Percentiles rank a stretch among this genome's conserved stretches.
Evolutionary conservation across 2,888 invertebrate species (phyloP).

Genomic region (Phaedon cochleariae): DNA sequence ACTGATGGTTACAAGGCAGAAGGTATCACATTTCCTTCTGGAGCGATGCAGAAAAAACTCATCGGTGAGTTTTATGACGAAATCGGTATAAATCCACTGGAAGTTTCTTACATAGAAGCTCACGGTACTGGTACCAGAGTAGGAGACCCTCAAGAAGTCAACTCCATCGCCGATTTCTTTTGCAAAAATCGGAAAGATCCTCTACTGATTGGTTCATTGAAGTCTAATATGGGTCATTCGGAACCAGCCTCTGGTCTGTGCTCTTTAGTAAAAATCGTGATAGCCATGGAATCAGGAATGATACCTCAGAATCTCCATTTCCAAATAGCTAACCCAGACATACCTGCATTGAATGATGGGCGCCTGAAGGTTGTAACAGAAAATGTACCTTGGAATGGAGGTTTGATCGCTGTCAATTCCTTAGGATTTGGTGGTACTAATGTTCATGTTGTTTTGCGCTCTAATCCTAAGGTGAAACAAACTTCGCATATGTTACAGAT

Average conservation of each 20-base stretch:
- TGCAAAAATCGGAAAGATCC: slow-evolving; percentile 71
- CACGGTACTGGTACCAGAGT: slow-evolving; percentile 98
- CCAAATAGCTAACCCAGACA: slow-evolving; percentile 36
- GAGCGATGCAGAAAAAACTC: slow-evolving; percentile 79
- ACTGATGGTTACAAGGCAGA: slow-evolving; percentile 58
- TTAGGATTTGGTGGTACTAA: slow-evolving; percentile 73
- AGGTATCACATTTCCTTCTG: slow-evolving; percentile 64
- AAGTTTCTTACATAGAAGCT: slow-evolving; percentile 93
- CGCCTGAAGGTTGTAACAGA: slow-evolving; percentile 61
- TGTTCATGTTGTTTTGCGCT: slow-evolving; percentile 63
- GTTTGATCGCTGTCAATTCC: slow-evolving; percentile 68
- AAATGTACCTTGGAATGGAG: slow-evolving; percentile 64
- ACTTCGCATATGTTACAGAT: slow-evolving; percentile 41
- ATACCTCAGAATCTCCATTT: slow-evolving; percentile 79
- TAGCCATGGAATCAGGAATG: slow-evolving; percentile 74
- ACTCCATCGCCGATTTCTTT: slow-evolving; percentile 91
- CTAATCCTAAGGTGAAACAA: slow-evolving; percentile 49
- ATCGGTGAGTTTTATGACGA: slow-evolving; percentile 88
- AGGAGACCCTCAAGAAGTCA: slow-evolving; percentile 98
- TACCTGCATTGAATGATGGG: neutral
- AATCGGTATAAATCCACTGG: slow-evolving; percentile 79
- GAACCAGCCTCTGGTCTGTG: slow-evolving; percentile 64
- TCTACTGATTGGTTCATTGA: slow-evolving; percentile 67
- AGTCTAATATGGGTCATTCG: slow-evolving; percentile 63
- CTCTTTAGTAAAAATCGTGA: slow-evolving; percentile 68